Conservation (phyloP, 2,888 invertebrate genomes). For the Dicycla oo region DNA sequence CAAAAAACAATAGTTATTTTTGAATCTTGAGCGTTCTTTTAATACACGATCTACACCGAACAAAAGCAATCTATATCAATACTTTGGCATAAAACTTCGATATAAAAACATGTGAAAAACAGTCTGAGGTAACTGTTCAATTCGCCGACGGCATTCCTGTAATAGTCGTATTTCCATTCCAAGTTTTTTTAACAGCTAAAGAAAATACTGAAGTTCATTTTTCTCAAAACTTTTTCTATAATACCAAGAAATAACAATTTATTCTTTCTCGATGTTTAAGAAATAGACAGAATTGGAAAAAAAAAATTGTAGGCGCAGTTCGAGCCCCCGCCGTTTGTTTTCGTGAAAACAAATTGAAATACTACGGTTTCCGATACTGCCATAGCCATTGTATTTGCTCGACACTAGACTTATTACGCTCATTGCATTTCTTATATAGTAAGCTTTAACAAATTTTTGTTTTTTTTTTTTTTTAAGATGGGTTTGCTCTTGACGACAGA, state of each 20-base stretch:
- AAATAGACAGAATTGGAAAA: no score
- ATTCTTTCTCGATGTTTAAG: not conserved
- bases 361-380: no score
- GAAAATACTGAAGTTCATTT: constrained; percentile 45
- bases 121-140: constrained; percentile 15
- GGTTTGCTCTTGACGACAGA: no score
- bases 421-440: no score
- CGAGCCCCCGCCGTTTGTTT: no score
- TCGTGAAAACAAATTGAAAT: no score
- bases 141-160: constrained; percentile 43
- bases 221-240: constrained; percentile 56
- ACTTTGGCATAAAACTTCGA: constrained; percentile 23
- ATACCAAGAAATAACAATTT: constrained; percentile 28
- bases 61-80: constrained; percentile 34
- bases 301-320: no score
- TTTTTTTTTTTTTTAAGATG: no score
- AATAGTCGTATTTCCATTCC: constrained; percentile 48
- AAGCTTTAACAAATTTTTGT: no score
- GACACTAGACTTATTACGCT: no score
- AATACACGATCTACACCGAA: constrained; percentile 1
- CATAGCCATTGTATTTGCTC: no score
- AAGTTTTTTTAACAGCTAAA: constrained; percentile 57
- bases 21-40: not conserved
- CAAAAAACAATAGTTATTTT: not conserved
- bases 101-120: constrained; percentile 24